Evolutionary conservation across 2,888 invertebrate genomes (phyloP).

Genomic region (Lasiommata megera): DNA sequence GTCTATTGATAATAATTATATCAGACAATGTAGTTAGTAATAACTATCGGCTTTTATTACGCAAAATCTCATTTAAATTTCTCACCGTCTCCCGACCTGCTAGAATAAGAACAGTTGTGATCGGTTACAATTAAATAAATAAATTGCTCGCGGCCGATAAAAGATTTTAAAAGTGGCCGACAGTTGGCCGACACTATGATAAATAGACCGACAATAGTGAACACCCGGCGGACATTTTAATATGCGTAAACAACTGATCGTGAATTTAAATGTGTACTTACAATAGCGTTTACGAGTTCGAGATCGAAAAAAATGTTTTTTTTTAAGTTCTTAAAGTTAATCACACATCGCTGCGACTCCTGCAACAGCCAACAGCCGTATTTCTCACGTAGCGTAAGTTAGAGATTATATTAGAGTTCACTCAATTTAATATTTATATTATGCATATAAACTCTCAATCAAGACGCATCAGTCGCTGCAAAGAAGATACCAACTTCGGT

Average conservation of each 20-base stretch:
- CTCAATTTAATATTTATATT: no score
- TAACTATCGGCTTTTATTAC: background rate
- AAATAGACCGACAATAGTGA: conserved; percentile 5
- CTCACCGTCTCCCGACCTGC: background rate
- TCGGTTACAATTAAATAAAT: background rate
- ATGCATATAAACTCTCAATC: no score
- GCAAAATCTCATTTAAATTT: no score
- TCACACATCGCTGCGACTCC: no score
- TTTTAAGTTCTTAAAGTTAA: background rate
- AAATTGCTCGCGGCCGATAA: background rate
- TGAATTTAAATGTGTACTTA: background rate
- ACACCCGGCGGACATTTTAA: conserved; percentile 5
- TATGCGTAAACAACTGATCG: conserved; percentile 1
- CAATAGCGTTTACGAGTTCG: background rate
- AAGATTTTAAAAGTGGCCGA: conserved; percentile 1
- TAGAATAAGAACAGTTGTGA: conserved; percentile 5
- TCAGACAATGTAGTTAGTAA: no score
- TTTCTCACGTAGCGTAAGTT: no score
- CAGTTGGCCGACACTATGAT: background rate
- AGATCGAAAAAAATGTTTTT: no score
- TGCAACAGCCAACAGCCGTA: background rate
- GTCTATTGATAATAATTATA: no score
- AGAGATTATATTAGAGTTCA: no score
- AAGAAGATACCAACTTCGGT: no score
- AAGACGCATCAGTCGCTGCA: no score